Evolutionary conservation across 2,888 invertebrate genomes (phyloP), one percentile per base, ranked within the genome.

Genomic region (Pilophorus perplexus): DNA sequence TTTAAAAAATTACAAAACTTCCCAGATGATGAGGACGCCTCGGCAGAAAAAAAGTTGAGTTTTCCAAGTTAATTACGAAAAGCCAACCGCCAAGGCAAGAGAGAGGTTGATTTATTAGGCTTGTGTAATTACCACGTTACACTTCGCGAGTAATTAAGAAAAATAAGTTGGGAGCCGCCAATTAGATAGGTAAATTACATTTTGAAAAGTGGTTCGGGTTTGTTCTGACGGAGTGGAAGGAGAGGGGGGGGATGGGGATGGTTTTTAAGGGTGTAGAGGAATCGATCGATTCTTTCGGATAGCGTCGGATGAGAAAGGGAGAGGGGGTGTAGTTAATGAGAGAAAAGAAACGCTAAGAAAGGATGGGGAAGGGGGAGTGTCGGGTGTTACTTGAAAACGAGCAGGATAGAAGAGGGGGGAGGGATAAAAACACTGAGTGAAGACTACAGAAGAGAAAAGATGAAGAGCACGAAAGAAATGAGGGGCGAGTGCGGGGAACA

Each of bases 151-250:
- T 65, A 65, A 65, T 65, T 65, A 65, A 65, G 65, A 65, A 65
- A 65, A 65, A 65, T 65, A 65, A 65, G 65, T 65, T 54, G 54
- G 65, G 42, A 54, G 44, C 40, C 27, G 65, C 65, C 65, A 65
- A 65, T 65, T 65, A 65, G 65, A 65, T 65, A 65, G 65, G 65
- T 65, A 65, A 65, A 65, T 65, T 65, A 65, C 54, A 65, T 65
- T 65, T 65, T 54, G 65, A 65, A 65, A 65, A 65, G 65, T 65
- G 65, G 65, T 65, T 65, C 23, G 65, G 65, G 62, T 46, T 25
- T 28, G 16, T 27, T 22, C 12, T 12, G 33, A 46, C 25, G 46
- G 27, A 60, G 46, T 20, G 16, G 28, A 27, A 28, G 46, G 38
- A 40, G 52, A 27, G 52, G 44, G 54, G 46, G 62, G 44, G 22